These are phyloP conservation scores for Seriola rivoliana DNA, from an alignment of 2,113 vertebrate species.

Conservation along the genomic window DNA sequence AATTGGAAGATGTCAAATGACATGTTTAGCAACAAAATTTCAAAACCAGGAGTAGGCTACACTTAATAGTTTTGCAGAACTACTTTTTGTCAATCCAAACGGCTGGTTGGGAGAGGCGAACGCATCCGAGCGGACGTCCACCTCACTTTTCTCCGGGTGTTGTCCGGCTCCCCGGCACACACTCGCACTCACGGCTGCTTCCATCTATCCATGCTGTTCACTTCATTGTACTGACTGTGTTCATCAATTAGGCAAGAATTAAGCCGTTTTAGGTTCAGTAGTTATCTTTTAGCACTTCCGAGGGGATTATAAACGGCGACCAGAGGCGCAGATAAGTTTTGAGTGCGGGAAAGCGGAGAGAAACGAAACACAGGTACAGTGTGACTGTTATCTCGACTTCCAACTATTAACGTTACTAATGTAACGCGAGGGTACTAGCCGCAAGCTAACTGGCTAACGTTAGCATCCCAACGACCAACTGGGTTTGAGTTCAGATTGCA, in stretches of 20 bases:
- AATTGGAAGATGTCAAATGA: background rate
- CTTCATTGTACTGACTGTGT: constrained; percentile 71
- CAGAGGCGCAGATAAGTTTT: constrained; percentile 57
- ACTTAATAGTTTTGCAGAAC: constrained; percentile 58
- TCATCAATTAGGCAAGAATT: constrained; percentile 74
- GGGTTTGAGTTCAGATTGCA: constrained; percentile 39
- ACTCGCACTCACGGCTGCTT: constrained; percentile 49
- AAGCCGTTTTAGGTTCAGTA: constrained; percentile 22
- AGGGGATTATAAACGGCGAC: constrained; percentile 11
- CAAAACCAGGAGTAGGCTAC: background rate
- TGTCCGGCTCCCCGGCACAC: constrained; percentile 72
- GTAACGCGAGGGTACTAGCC: constrained; percentile 69
- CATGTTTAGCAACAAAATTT: background rate
- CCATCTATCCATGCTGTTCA: constrained; percentile 63
- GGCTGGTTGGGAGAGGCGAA: constrained; percentile 67
- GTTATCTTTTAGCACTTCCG: background rate
- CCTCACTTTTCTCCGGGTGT: constrained; percentile 70
- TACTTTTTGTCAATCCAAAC: constrained; percentile 73
- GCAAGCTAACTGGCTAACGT: constrained; percentile 78
- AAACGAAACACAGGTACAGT: constrained; percentile 69
- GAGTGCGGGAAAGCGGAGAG: constrained; percentile 39
- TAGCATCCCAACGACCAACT: constrained; percentile 71
- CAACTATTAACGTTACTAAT: constrained; percentile 78
- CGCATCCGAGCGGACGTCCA: constrained; percentile 77
- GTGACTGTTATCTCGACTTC: constrained; percentile 71